phyloP scores from a whole-genome alignment of 1,140 invertebrate species.

The Scaptomyza montana region DNA sequence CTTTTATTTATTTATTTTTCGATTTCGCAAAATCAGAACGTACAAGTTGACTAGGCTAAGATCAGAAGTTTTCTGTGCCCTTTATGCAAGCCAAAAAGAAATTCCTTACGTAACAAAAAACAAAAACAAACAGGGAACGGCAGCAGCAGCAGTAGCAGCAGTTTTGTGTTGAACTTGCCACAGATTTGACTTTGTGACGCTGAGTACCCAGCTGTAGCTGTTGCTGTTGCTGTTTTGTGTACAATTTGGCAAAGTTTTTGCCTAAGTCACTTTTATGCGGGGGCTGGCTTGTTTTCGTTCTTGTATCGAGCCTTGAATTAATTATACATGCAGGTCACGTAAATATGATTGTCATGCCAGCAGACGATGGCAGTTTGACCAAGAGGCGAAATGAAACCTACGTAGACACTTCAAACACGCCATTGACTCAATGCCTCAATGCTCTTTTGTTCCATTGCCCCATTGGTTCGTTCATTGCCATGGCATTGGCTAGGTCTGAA shows the following conservation, averaged over 20 bases:
- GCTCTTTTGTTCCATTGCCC: slow-evolving; percentile 3
- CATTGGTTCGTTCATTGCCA: slow-evolving; percentile 2
- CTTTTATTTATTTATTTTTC: background rate
- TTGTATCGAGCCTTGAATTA: slow-evolving; percentile 58
- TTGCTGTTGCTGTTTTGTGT: slow-evolving; percentile 49
- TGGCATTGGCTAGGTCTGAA: slow-evolving; percentile 29
- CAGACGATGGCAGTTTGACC: slow-evolving; percentile 70
- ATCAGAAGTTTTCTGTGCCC: slow-evolving; percentile 36
- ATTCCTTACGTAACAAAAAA: slow-evolving; percentile 78
- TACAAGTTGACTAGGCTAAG: slow-evolving; percentile 65
- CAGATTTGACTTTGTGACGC: slow-evolving; percentile 52
- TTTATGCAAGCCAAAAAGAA: slow-evolving; percentile 62
- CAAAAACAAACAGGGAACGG: slow-evolving; percentile 51
- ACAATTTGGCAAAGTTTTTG: slow-evolving; percentile 71
- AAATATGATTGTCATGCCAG: slow-evolving; percentile 80
- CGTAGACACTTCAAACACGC: slow-evolving; percentile 56
- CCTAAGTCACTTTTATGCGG: slow-evolving; percentile 57
- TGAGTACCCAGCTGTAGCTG: slow-evolving; percentile 26
- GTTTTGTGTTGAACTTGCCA: slow-evolving; percentile 56
- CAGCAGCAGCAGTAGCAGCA: slow-evolving; percentile 50
- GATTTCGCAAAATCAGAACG: slow-evolving; percentile 50
- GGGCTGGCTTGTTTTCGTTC: background rate
- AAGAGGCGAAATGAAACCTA: slow-evolving; percentile 50
- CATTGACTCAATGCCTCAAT: slow-evolving; percentile 35
- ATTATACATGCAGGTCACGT: slow-evolving; percentile 82